A percentile compares a stretch with the other conserved stretches of the same genome.
Evolutionary conservation across 1,140 invertebrate species (phyloP).

Genomic region (Drosophila ficusphila): DNA sequence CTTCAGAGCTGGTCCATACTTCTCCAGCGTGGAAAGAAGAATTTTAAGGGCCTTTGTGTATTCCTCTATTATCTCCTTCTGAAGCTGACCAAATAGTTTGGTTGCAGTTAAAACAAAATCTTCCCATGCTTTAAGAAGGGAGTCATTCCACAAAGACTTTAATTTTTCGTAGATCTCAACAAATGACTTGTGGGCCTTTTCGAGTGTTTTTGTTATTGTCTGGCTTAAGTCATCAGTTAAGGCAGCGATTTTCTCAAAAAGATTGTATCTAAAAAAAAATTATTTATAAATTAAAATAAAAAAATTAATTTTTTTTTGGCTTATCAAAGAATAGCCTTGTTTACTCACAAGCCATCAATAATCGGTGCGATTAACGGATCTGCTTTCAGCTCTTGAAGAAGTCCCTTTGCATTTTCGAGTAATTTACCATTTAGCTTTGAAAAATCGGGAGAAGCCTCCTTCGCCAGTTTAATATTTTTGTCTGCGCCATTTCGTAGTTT

Average conservation of each 20-base stretch:
- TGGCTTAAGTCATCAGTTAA: conserved; percentile 84
- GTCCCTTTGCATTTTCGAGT: conserved; percentile 86
- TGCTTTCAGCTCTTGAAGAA: conserved; percentile 87
- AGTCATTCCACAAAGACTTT: conserved; percentile 86
- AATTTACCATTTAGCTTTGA: conserved; percentile 86
- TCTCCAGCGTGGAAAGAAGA: conserved; percentile 54
- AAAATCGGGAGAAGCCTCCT: conserved; percentile 87
- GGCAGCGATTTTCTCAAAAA: conserved; percentile 81
- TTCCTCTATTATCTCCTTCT: conserved; percentile 39
- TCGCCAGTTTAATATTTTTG: conserved; percentile 84
- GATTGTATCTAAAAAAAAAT: conserved; percentile 39
- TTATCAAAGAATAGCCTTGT: neutral
- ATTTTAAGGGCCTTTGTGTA: conserved; percentile 51
- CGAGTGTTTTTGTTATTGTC: conserved; percentile 84
- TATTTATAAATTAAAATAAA: neutral
- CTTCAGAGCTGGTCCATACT: conserved; percentile 88
- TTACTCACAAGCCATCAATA: conserved; percentile 85
- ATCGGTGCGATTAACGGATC: conserved; percentile 89
- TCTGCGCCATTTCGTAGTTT: conserved; percentile 78
- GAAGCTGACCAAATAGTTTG: conserved; percentile 52
- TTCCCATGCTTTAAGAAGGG: conserved; percentile 75
- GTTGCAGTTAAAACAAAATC: conserved; percentile 39
- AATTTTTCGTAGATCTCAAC: conserved; percentile 84
- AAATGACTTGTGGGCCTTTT: conserved; percentile 84
- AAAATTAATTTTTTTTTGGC: neutral